Conservation (phyloP, 2,113 vertebrate species). For the Oreotragus oreotragus region DNA sequence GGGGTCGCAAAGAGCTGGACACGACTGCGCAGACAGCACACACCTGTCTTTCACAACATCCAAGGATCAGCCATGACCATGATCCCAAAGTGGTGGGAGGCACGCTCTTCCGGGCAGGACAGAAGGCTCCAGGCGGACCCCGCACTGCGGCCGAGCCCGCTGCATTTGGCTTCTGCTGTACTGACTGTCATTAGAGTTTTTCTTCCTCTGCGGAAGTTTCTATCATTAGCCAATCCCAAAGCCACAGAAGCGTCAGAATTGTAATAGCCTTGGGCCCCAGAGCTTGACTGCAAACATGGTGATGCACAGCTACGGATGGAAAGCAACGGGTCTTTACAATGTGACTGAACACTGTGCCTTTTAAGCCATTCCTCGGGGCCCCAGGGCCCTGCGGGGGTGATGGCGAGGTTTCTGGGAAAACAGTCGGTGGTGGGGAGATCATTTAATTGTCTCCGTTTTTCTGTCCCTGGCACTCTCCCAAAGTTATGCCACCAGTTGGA, state of each 20-base stretch:
- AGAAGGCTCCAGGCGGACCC: not conserved
- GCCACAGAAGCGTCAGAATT: conserved; percentile 25
- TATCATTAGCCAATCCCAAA: conserved; percentile 18
- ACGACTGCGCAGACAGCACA: not conserved
- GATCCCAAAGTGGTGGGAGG: not conserved
- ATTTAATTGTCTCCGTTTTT: not conserved
- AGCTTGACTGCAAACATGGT: not conserved
- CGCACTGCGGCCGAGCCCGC: accelerated
- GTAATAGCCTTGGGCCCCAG: conserved; percentile 24
- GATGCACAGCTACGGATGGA: not conserved
- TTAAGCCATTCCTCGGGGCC: not conserved
- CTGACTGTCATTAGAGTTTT: not conserved
- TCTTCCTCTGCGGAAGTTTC: not conserved
- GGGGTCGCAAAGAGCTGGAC: not conserved
- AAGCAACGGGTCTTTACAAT: not conserved
- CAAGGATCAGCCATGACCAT: not conserved
- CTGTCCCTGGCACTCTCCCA: not conserved
- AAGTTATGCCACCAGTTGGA: not conserved
- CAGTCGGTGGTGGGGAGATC: accelerated
- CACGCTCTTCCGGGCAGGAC: accelerated
- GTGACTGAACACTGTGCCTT: not conserved
- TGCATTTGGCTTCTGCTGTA: not conserved
- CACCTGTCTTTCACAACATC: not conserved
- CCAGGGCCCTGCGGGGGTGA: not conserved
- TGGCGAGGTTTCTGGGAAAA: not conserved